Percentiles rank a stretch among this genome's conserved stretches.
These are phyloP conservation scores for Isoperla grammatica DNA, from an alignment of 2,888 invertebrate species.

Conservation along the genomic window DNA sequence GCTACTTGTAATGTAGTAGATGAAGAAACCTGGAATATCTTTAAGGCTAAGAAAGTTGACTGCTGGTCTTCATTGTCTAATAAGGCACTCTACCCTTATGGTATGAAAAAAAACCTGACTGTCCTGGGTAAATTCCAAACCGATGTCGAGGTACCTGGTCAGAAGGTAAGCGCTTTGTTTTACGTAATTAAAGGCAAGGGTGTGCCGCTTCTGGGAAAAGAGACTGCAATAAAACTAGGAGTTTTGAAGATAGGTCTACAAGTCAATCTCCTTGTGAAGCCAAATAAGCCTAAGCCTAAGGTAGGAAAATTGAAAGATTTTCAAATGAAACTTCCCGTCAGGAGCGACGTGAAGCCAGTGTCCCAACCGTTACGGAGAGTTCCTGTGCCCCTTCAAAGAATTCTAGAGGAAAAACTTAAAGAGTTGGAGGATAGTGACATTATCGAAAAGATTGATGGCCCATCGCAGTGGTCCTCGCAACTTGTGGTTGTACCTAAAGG, in stretches of 20 bases:
- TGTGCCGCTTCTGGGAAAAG: constrained; percentile 16
- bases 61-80: neutral
- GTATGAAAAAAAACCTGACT: neutral
- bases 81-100: constrained; percentile 15
- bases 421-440: constrained; percentile 24
- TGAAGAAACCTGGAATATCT: constrained; percentile 6
- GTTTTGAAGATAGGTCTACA: constrained; percentile 5
- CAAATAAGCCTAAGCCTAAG: no score
- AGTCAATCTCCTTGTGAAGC: no score
- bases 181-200: constrained; percentile 19
- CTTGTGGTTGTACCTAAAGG: constrained; percentile 35
- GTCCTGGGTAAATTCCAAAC: constrained; percentile 14
- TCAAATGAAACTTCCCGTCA: constrained; percentile 9
- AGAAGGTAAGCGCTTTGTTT: neutral
- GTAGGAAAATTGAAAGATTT: constrained; percentile 7
- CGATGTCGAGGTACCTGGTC: neutral
- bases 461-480: constrained; percentile 30
- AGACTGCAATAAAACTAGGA: constrained; percentile 18
- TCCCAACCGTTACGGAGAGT: constrained; percentile 37
- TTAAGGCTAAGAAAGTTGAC: constrained; percentile 5
- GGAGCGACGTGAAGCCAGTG: constrained; percentile 31
- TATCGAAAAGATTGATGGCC: constrained; percentile 24
- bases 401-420: constrained; percentile 34
- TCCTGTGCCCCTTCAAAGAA: constrained; percentile 36
- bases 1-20: no score